A percentile compares a stretch with the other conserved stretches of the same genome.
These are phyloP conservation scores for Ladona fulva DNA, from an alignment of 1,140 invertebrate genomes.

Conservation along the genomic window DNA sequence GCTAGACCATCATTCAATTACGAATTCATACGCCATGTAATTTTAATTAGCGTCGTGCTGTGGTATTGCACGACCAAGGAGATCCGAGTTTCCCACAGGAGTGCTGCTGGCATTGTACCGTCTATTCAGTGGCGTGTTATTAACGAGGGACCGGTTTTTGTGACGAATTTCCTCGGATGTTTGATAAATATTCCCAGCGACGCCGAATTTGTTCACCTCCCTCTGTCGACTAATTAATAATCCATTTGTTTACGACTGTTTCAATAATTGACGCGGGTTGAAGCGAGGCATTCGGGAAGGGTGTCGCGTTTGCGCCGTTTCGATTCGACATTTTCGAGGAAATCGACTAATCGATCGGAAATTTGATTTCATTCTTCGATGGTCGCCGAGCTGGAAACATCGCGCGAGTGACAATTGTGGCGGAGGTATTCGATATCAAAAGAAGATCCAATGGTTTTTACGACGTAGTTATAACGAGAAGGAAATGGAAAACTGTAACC, in stretches of 20 bases:
- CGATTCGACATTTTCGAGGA: no score
- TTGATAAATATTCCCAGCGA: neutral
- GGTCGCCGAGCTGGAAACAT: no score
- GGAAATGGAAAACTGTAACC: no score
- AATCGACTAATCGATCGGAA: no score
- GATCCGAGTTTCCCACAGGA: neutral
- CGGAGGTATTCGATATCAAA: no score
- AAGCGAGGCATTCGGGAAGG: no score
- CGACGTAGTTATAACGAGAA: no score
- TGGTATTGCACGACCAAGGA: neutral
- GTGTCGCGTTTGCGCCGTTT: no score
- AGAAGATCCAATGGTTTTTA: no score
- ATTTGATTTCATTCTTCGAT: no score
- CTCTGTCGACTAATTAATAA: neutral
- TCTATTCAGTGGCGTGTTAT: neutral
- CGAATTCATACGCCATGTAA: slow-evolving; percentile 5
- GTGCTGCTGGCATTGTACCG: neutral
- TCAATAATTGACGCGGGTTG: no score
- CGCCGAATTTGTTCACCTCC: neutral
- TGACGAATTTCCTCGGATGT: neutral
- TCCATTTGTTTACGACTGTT: neutral
- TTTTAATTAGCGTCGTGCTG: neutral
- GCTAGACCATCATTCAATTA: neutral
- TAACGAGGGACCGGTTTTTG: neutral
- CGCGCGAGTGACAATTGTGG: no score